These are phyloP conservation scores for Abscondita cerata DNA, from an alignment of 2,888 invertebrate species.

Conservation along the genomic window DNA sequence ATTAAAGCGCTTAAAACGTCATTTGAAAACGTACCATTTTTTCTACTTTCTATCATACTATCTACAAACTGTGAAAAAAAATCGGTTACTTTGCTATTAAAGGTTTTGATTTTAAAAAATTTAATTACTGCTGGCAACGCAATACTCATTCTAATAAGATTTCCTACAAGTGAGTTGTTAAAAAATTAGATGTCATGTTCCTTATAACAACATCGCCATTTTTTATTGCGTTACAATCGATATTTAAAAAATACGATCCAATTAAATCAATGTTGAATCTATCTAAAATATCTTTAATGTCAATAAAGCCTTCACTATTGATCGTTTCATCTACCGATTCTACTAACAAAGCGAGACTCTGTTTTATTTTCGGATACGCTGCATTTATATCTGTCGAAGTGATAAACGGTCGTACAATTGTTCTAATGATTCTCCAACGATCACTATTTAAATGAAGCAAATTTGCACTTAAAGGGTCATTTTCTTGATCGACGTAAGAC, in stretches of 20 bases:
- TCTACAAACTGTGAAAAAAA: conserved; percentile 12
- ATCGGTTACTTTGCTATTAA: too few species aligned
- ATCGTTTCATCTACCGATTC: conserved; percentile 33
- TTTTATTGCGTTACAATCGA: background rate
- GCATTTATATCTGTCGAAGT: conserved; percentile 49
- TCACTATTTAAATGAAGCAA: conserved; percentile 61
- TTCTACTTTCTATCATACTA: too few species aligned
- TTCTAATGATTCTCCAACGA: conserved; percentile 66
- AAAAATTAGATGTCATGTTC: too few species aligned
- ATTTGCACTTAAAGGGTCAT: conserved; percentile 64
- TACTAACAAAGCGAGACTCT: too few species aligned
- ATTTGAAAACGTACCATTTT: too few species aligned
- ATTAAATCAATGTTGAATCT: conserved; percentile 64
- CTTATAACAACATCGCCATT: too few species aligned
- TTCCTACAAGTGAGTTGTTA: too few species aligned
- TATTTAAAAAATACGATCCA: conserved; percentile 56
- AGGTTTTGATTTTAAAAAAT: too few species aligned
- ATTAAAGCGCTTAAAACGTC: too few species aligned
- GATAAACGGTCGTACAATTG: conserved; percentile 59
- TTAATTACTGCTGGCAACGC: too few species aligned
- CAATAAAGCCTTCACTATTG: conserved; percentile 46
- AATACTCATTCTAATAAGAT: too few species aligned
- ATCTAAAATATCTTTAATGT: conserved; percentile 60
- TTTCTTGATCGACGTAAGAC: conserved; percentile 62
- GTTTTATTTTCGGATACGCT: conserved; percentile 53